Conservation (phyloP, 2,888 invertebrate genomes). For the Troides aeacus region DNA sequence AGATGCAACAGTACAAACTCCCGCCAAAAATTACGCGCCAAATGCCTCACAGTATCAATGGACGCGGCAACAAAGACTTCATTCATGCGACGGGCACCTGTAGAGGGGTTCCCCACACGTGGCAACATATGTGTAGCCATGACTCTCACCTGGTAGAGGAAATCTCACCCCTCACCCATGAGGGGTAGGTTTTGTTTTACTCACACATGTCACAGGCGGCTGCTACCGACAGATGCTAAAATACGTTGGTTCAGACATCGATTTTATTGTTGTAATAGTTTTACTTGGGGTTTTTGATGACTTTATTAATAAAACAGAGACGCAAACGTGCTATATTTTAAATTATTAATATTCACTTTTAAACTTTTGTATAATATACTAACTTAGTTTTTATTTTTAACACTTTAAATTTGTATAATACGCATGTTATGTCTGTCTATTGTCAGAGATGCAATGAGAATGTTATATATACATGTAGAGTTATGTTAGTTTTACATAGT, state of each 20-base stretch:
- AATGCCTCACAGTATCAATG: constrained; percentile 71
- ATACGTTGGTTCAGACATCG: constrained; percentile 72
- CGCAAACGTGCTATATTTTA: background rate
- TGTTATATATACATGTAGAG: no score
- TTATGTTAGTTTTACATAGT: no score
- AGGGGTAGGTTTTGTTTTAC: constrained; percentile 64
- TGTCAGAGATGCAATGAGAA: no score
- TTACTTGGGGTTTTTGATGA: constrained; percentile 35
- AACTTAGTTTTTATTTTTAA: no score
- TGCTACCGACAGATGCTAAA: constrained; percentile 78
- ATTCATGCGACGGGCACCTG: constrained; percentile 69
- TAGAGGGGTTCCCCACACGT: constrained; percentile 74
- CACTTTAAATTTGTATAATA: no score
- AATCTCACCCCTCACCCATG: constrained; percentile 67
- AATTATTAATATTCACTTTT: no score
- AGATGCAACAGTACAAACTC: constrained; percentile 37
- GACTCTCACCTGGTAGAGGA: constrained; percentile 69
- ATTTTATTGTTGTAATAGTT: constrained; percentile 58
- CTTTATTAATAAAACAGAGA: constrained; percentile 30
- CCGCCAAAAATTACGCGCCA: constrained; percentile 68
- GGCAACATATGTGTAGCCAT: constrained; percentile 61
- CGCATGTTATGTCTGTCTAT: no score
- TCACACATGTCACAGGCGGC: constrained; percentile 73
- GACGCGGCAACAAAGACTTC: constrained; percentile 62
- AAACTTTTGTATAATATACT: no score